Conservation (phyloP, 2,888 invertebrate genomes). For the Aphelenchoides bicaudatus region DNA sequence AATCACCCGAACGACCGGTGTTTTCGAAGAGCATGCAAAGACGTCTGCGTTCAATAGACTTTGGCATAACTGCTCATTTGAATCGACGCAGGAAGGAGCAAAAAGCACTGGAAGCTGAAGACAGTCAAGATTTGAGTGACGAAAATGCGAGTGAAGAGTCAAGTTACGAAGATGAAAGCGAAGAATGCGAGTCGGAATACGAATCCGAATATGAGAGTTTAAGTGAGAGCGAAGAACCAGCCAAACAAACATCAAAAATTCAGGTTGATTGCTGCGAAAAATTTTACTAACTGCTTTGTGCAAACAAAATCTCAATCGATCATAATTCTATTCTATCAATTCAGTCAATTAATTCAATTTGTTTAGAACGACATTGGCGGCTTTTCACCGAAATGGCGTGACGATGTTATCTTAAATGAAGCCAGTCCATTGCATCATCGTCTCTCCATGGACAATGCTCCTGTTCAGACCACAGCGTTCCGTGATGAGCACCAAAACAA, state of each 20-base stretch:
- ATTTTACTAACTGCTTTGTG: slow-evolving; percentile 11
- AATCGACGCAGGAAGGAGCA: not conserved
- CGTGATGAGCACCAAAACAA: too few relatives aligned
- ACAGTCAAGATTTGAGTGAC: not conserved
- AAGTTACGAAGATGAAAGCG: not conserved
- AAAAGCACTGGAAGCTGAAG: slow-evolving; percentile 22
- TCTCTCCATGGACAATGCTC: slow-evolving; percentile 12
- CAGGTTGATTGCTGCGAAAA: not conserved
- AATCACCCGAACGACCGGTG: not conserved
- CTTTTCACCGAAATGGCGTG: slow-evolving; percentile 29
- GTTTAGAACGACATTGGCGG: slow-evolving; percentile 30
- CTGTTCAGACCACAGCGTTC: too few relatives aligned
- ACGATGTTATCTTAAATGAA: slow-evolving; percentile 32
- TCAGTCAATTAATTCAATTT: slow-evolving; percentile 14
- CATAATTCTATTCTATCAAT: not conserved
- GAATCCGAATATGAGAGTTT: slow-evolving; percentile 5
- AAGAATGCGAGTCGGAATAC: slow-evolving; percentile 7
- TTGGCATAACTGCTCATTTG: slow-evolving; percentile 1
- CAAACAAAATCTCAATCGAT: not conserved
- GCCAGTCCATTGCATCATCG: slow-evolving; percentile 23
- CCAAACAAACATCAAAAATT: not conserved
- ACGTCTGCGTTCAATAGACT: slow-evolving; percentile 12
- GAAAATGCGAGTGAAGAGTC: slow-evolving; percentile 7
- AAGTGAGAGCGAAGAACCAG: not conserved
- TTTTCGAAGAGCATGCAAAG: slow-evolving; percentile 10